Evolutionary conservation across 2,113 vertebrate genomes (phyloP).

Genomic region (Ursus arctos): DNA sequence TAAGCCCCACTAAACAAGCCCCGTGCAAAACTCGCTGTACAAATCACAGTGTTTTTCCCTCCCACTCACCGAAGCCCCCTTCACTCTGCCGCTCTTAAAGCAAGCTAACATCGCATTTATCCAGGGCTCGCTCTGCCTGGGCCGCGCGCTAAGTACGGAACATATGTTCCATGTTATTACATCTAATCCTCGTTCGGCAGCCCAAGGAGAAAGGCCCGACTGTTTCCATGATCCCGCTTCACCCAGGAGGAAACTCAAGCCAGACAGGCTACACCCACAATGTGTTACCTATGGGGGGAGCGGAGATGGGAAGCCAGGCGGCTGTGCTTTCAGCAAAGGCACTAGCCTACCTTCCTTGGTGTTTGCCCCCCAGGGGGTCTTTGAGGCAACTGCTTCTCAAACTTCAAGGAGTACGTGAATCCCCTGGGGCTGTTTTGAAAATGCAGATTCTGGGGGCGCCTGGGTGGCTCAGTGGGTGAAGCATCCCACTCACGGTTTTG

Average conservation of each 20-base stretch:
- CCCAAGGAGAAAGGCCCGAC: not conserved
- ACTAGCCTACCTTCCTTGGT: rapidly evolving
- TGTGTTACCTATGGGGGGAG: too few relatives aligned
- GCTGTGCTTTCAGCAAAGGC: not conserved
- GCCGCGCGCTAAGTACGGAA: not conserved
- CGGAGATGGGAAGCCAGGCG: rapidly evolving
- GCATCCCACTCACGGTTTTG: too few relatives aligned
- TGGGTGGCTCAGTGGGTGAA: not conserved
- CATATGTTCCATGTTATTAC: not conserved
- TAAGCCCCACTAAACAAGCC: conserved; percentile 73
- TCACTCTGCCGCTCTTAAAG: not conserved
- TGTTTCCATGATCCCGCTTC: not conserved
- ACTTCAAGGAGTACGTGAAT: not conserved
- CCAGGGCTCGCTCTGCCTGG: rapidly evolving
- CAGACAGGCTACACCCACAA: not conserved
- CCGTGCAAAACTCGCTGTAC: not conserved
- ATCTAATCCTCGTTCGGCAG: not conserved
- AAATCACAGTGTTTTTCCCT: not conserved
- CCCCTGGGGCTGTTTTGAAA: not conserved
- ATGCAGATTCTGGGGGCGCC: not conserved
- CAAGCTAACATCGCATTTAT: not conserved
- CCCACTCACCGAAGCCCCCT: not conserved
- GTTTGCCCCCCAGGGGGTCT: not conserved
- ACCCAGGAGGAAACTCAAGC: not conserved
- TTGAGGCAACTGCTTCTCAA: not conserved